phyloP scores from a whole-genome alignment of 2,797 vertebrate genomes.

The Picus viridis region DNA sequence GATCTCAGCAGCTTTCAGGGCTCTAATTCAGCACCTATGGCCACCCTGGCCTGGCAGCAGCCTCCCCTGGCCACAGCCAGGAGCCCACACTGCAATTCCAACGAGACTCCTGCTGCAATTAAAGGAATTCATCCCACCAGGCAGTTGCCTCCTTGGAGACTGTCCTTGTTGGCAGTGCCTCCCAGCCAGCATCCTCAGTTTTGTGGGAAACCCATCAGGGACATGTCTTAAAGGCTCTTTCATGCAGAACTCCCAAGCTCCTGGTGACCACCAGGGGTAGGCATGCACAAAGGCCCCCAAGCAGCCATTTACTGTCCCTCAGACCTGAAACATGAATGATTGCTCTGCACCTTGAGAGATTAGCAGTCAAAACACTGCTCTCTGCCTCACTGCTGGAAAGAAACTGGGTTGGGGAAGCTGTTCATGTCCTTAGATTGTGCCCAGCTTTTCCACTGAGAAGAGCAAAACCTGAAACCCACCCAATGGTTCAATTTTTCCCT shows the following conservation, averaged over 20 bases:
- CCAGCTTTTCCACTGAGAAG: conserved; percentile 53
- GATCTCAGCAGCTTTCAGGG: not conserved
- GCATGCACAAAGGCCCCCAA: not conserved
- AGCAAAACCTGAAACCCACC: conserved; percentile 8
- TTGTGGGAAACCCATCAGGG: not conserved
- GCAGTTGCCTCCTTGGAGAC: not conserved
- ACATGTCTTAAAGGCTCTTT: not conserved
- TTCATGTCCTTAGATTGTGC: conserved; percentile 6
- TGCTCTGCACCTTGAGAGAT: not conserved
- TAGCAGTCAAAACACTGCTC: not conserved
- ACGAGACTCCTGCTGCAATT: not conserved
- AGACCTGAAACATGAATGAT: not conserved
- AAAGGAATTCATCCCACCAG: not conserved
- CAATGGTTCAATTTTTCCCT: conserved; percentile 37
- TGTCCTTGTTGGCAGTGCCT: not conserved
- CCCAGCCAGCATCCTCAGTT: not conserved
- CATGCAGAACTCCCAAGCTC: not conserved
- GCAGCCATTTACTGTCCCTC: not conserved
- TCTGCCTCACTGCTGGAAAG: conserved; percentile 6
- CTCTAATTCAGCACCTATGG: not conserved
- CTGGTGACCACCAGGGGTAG: not conserved
- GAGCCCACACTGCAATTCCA: not conserved
- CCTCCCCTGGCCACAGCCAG: not conserved
- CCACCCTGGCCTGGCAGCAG: not conserved
- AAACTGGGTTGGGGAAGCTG: conserved; percentile 26